Conservation (phyloP, 2,113 vertebrate genomes). For the Gallinago undulata region DNA sequence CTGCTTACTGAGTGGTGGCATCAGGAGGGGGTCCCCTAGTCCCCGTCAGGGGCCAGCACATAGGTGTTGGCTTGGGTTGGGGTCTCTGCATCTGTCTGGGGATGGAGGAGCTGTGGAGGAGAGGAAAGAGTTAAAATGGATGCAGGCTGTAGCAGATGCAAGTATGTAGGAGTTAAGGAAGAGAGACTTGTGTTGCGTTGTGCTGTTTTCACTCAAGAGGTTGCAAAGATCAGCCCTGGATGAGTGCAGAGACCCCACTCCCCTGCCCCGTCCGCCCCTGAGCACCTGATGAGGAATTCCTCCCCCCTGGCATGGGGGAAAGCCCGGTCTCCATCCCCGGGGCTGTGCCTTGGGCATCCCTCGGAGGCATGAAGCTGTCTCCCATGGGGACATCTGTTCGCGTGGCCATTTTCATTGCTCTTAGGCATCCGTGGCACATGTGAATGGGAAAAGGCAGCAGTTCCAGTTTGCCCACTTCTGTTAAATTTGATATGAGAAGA, state of each 20-base stretch:
- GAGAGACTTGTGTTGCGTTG: neutral
- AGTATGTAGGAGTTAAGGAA: neutral
- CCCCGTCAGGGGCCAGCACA: accelerated
- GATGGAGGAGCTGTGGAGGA: neutral
- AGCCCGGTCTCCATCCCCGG: neutral
- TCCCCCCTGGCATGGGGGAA: neutral
- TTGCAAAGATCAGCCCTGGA: neutral
- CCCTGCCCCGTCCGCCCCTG: neutral
- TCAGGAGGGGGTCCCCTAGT: neutral
- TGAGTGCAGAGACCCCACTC: neutral
- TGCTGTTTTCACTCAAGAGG: neutral
- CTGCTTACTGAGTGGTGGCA: accelerated
- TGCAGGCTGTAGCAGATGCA: neutral
- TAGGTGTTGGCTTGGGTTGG: neutral
- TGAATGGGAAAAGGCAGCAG: neutral
- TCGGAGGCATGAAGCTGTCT: accelerated
- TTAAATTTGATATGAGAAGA: neutral
- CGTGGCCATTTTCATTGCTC: neutral
- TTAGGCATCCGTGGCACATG: neutral
- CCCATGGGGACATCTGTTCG: accelerated
- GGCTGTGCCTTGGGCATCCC: neutral
- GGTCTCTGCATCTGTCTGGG: neutral
- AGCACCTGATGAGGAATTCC: neutral
- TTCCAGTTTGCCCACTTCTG: neutral
- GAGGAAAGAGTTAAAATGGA: neutral